phyloP scores from a whole-genome alignment of 2,888 invertebrate species.

The Hyposoter dolosus region DNA sequence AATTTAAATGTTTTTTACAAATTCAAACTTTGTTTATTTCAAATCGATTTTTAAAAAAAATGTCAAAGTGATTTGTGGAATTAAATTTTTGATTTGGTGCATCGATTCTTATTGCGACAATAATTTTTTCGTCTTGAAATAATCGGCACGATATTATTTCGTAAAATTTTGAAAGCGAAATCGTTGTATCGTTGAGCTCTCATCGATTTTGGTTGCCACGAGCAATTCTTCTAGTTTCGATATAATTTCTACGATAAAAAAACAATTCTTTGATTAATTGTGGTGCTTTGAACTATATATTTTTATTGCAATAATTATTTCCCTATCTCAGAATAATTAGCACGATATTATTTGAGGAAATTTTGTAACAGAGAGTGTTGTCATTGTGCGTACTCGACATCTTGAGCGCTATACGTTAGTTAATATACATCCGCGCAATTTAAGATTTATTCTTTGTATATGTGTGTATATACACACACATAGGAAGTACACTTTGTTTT shows the following conservation, averaged over 20 bases:
- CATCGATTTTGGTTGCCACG: background rate
- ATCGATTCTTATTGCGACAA: too few species aligned
- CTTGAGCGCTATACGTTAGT: slow-evolving; percentile 39
- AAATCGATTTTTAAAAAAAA: background rate
- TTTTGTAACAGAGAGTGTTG: background rate
- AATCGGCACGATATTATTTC: too few species aligned
- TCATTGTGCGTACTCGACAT: slow-evolving; percentile 36
- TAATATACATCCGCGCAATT: slow-evolving; percentile 33
- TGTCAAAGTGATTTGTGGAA: background rate
- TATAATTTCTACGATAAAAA: background rate
- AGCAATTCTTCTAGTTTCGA: background rate
- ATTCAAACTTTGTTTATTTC: background rate
- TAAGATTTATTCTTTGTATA: slow-evolving; percentile 25
- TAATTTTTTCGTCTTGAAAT: too few species aligned
- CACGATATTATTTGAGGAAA: background rate
- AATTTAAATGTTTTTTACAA: background rate
- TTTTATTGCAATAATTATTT: background rate
- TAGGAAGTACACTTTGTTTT: slow-evolving; percentile 40
- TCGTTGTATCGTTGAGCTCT: background rate
- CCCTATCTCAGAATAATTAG: background rate
- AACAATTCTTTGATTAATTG: background rate
- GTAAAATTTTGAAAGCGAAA: too few species aligned
- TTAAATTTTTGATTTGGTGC: too few species aligned
- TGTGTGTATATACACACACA: background rate
- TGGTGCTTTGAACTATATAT: background rate